Evolutionary conservation across 1,140 invertebrate species (phyloP), one percentile per base, ranked within the genome.

Genomic region (Drusus annulatus): DNA sequence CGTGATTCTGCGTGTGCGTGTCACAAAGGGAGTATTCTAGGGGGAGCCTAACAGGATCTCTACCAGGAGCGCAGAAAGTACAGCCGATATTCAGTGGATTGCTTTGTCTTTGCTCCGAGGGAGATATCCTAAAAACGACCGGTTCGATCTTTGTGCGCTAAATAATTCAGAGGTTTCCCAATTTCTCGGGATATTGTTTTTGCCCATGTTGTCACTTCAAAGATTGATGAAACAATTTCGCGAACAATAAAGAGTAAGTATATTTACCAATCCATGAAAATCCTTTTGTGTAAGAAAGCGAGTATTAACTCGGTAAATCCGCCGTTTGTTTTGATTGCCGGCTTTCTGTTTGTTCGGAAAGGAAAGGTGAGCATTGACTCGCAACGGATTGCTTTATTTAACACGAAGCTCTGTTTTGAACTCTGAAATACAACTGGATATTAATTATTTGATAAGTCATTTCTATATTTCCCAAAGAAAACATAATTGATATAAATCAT

Each of bases 121-220:
- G 36, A 23, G 69, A 74, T 56, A 54, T 28, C 69, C 21, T 28
- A 74, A 74, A 74, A 74, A 52, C 50, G 21, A 25, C 21, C 15
- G 13, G 69, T 74, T 74, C 52, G 69, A 74, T 54, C 69, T 56
- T 74, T 25, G 21, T 15, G 50, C 23, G 25, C 21, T 81, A 81
- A 81, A 81, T 79, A 74, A 81, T 81, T 79, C 76, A 81, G 63
- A 76, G 73, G 62, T 45, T 58, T 69, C 31, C n/a, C 79, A 54
- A 76, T 81, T 52, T 60, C 36, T 76, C 54, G 62, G 68, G 80
- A 78, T 81, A 81, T 79, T 81, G 80, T 81, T 81, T 81, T 81
- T 62, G 77, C 36, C 25, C 71, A 25, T 17, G 71, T 75, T 45
- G 80, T 76, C 62, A 76, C 74, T 58, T 76, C 36, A 56, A 73